Evolutionary conservation across 2,888 invertebrate species (phyloP).

Genomic region (Tetragonula carbonaria): DNA sequence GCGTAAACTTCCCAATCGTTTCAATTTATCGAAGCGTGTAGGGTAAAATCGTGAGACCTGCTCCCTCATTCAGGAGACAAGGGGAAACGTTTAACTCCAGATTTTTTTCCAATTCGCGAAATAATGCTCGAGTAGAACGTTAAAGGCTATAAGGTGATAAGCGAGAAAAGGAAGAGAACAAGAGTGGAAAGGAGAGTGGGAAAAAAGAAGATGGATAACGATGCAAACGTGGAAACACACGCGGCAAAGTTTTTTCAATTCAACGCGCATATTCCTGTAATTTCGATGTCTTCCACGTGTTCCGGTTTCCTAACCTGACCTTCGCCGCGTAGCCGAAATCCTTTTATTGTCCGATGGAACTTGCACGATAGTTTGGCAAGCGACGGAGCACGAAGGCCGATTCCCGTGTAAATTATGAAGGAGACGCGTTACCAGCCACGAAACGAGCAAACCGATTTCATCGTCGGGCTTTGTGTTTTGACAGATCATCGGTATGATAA

Average conservation of each 20-base stretch:
- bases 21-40: not conserved
- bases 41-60: not conserved
- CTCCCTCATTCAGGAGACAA: no score
- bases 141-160: no score
- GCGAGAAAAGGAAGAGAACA: no score
- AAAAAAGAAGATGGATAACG: no score
- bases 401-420: constrained; percentile 47
- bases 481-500: constrained; percentile 50
- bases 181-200: no score
- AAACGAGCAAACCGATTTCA: constrained; percentile 21
- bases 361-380: constrained; percentile 45
- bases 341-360: constrained; percentile 43
- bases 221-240: not conserved
- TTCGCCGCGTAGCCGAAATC: constrained; percentile 36
- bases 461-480: constrained; percentile 47
- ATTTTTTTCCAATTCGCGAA: no score
- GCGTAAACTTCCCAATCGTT: not conserved
- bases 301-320: constrained; percentile 52
- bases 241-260: not conserved
- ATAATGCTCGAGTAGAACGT: no score
- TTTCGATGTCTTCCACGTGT: constrained; percentile 19
- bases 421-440: constrained; percentile 17
- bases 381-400: constrained; percentile 44
- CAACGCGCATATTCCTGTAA: constrained; percentile 33
- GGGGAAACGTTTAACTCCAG: no score